Conservation (phyloP, 2,113 vertebrate species). For the Tauraco erythrolophus region DNA sequence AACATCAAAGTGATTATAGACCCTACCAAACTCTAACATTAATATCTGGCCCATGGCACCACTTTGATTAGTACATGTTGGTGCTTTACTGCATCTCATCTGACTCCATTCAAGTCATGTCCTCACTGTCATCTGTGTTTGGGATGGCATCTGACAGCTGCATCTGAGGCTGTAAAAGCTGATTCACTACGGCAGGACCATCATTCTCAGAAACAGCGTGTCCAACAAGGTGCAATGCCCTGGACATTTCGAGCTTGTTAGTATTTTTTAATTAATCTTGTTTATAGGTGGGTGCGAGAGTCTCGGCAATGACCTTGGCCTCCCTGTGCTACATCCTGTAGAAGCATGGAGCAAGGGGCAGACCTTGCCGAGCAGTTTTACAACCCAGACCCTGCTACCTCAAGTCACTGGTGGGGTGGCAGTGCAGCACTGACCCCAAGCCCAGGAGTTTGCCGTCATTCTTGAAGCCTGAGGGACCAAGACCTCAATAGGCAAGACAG, state of each 20-base stretch:
- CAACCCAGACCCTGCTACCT: accelerated
- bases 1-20: not conserved
- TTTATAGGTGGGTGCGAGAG: not conserved
- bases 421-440: accelerated
- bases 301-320: not conserved
- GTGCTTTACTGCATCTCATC: not conserved
- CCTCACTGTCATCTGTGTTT: not conserved
- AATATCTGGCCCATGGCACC: not conserved
- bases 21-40: too few species aligned
- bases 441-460: not conserved
- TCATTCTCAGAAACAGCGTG: not conserved
- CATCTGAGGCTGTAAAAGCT: not conserved
- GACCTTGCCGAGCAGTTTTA: not conserved
- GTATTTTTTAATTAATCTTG: not conserved
- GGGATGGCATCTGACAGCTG: not conserved
- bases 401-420: too few species aligned
- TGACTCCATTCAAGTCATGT: not conserved
- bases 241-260: not conserved
- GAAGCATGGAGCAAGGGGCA: not conserved
- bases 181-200: not conserved
- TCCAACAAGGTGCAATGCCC: not conserved
- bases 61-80: not conserved
- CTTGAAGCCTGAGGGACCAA: not conserved
- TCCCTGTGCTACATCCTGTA: not conserved
- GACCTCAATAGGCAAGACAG: not conserved